Percentiles rank a stretch among this genome's conserved stretches.
These are phyloP conservation scores for Pocillopora damicornis DNA, from an alignment of 64 coral and sea anemone genomes.

Conservation along the genomic window DNA sequence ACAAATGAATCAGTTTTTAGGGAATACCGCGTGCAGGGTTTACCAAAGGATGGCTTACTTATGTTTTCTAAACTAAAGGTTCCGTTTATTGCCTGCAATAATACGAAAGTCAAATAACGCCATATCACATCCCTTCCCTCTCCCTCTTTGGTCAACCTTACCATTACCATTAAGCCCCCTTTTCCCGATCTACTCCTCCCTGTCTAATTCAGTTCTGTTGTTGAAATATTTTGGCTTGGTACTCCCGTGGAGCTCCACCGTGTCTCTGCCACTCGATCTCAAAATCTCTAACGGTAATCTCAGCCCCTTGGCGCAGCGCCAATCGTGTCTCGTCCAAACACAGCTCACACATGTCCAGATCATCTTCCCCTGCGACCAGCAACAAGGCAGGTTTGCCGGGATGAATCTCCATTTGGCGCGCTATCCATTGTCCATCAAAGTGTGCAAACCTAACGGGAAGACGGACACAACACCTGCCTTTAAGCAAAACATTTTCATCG, in stretches of 20 bases:
- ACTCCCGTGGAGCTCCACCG: constrained; percentile 58
- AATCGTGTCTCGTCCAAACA: constrained; percentile 90
- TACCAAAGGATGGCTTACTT: too few species aligned
- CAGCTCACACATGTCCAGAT: constrained; percentile 98
- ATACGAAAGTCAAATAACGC: neutral
- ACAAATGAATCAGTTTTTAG: too few species aligned
- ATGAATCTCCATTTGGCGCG: constrained; percentile 92
- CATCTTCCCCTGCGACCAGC: constrained; percentile 89
- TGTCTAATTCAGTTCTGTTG: neutral
- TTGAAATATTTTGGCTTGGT: constrained; percentile 80
- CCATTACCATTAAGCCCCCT: neutral
- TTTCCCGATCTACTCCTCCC: neutral
- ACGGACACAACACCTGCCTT: neutral
- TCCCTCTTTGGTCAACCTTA: neutral
- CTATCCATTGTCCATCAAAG: constrained; percentile 99
- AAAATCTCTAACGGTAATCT: constrained; percentile 79
- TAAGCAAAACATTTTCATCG: too few species aligned
- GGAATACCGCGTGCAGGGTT: too few species aligned
- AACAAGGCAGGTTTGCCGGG: constrained; percentile 55
- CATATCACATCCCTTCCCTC: neutral
- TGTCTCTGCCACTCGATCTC: constrained; percentile 66
- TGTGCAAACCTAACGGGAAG: constrained; percentile 81
- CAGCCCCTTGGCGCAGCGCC: constrained; percentile 65
- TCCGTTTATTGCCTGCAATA: too few species aligned
- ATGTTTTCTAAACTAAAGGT: too few species aligned